Evolutionary conservation across 1,140 invertebrate species (phyloP).

Genomic region (Cydia strobilella): DNA sequence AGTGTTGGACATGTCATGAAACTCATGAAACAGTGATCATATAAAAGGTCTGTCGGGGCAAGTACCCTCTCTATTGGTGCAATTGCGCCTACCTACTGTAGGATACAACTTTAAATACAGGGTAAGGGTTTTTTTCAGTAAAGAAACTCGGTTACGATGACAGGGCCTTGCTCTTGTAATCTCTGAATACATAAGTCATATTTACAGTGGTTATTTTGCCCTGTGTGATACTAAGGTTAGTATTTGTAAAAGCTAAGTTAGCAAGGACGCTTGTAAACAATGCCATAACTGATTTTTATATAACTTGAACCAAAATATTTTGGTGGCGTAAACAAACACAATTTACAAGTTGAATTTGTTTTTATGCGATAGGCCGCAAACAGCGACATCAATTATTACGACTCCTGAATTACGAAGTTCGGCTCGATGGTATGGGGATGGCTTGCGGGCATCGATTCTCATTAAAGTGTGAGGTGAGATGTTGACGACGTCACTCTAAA

Average conservation of each 20-base stretch:
- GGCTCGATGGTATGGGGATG: background rate
- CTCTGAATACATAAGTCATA: too few relatives aligned
- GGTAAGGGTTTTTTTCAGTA: too few relatives aligned
- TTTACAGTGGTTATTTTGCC: too few relatives aligned
- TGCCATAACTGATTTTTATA: background rate
- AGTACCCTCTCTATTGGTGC: too few relatives aligned
- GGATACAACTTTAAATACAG: too few relatives aligned
- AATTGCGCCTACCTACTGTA: too few relatives aligned
- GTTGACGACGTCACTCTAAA: background rate
- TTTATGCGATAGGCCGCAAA: background rate
- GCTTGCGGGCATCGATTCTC: slow-evolving; percentile 9
- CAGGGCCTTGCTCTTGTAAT: too few relatives aligned
- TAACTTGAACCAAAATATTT: background rate
- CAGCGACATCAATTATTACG: slow-evolving; percentile 10
- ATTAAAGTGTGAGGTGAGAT: background rate
- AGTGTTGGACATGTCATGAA: too few relatives aligned
- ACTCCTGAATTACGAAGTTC: slow-evolving; percentile 1
- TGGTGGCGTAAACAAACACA: background rate
- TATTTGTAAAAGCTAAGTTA: background rate
- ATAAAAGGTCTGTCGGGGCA: too few relatives aligned
- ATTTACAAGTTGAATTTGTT: slow-evolving; percentile 1
- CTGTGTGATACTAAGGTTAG: background rate
- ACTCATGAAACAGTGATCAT: too few relatives aligned
- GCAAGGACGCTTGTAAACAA: background rate
- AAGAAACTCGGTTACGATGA: too few relatives aligned